phyloP scores from a whole-genome alignment of 2,888 invertebrate genomes.

The Branchellion lobata region DNA sequence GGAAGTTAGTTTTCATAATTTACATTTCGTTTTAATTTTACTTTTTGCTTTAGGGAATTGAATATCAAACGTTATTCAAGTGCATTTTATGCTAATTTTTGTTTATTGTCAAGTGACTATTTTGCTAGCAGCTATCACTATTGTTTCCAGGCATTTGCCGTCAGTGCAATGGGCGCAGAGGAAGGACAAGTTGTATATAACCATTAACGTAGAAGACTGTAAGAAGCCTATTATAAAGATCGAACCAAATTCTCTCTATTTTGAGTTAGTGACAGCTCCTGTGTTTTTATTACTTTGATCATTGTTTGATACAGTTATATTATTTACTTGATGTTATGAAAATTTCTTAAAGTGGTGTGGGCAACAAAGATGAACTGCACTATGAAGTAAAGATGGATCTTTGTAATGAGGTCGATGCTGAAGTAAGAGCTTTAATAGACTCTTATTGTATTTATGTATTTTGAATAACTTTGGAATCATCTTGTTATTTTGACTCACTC shows the following conservation, averaged over 20 bases:
- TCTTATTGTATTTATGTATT: constrained; percentile 26
- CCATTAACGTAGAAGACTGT: constrained; percentile 80
- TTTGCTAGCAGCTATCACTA: background rate
- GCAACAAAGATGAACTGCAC: constrained; percentile 78
- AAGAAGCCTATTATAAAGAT: constrained; percentile 79
- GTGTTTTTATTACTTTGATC: background rate
- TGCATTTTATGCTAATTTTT: no score
- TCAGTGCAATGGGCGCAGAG: constrained; percentile 92
- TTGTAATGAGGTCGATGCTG: constrained; percentile 73
- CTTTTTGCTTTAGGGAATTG: no score
- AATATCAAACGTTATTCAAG: no score
- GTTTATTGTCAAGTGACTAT: no score
- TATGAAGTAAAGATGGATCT: constrained; percentile 86
- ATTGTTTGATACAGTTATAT: background rate
- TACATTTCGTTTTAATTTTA: no score
- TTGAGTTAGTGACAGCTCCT: constrained; percentile 65
- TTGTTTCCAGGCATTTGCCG: constrained; percentile 60
- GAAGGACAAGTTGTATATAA: constrained; percentile 77
- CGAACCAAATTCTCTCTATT: constrained; percentile 70
- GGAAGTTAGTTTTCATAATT: no score
- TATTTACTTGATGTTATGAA: background rate
- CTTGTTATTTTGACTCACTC: constrained; percentile 30
- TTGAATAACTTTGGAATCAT: no score
- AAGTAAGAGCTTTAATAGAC: constrained; percentile 52
- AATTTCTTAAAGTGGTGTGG: constrained; percentile 69